These are phyloP conservation scores for Xiphophorus birchmanni DNA, from an alignment of 2,797 vertebrate species.

Conservation along the genomic window DNA sequence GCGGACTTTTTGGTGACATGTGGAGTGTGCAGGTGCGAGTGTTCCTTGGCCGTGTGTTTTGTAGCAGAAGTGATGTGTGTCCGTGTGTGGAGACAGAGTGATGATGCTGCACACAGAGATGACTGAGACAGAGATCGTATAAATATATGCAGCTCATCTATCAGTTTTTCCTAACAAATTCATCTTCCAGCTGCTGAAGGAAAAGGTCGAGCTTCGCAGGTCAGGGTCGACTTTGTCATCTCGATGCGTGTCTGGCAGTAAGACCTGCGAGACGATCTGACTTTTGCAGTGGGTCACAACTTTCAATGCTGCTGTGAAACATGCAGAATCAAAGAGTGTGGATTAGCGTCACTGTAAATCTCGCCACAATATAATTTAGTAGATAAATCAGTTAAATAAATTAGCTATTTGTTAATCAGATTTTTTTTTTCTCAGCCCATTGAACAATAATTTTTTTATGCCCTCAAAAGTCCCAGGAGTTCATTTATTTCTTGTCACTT, in stretches of 20 bases:
- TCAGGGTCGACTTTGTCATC: neutral
- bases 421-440: neutral
- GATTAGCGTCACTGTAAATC: neutral
- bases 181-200: neutral
- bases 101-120: neutral
- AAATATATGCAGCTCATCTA: neutral
- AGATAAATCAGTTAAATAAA: neutral
- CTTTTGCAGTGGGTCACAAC: neutral
- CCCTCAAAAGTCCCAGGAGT: neutral
- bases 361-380: neutral
- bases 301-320: neutral
- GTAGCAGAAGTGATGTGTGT: neutral
- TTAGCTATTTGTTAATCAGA: neutral
- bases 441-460: neutral
- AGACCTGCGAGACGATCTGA: neutral
- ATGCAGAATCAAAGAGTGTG: neutral
- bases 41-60: neutral
- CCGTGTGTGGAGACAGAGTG: neutral
- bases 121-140: neutral
- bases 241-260: neutral
- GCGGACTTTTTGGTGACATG: neutral
- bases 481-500: neutral
- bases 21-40: neutral
- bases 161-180: neutral
- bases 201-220: neutral